Base-by-base conservation (phyloP, 2,888 invertebrate genomes). In the Dendrolimus pini region DNA sequence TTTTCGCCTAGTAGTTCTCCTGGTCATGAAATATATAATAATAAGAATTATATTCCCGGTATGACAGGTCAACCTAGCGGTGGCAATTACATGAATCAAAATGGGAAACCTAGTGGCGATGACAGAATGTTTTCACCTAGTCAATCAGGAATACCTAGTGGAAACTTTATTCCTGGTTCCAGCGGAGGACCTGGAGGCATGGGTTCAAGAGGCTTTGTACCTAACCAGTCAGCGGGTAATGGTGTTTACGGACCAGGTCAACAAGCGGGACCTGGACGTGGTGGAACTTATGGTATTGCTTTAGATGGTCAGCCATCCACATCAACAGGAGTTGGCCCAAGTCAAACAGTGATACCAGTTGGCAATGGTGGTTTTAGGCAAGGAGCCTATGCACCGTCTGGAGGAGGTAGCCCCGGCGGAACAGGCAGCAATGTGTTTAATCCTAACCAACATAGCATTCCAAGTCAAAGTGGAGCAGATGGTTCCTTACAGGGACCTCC, bases 161-260 rank as follows among this genome's bases (percentile, higher is more conserved):
- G 47, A 47, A 9, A 47, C 12, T 47, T 47, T 47, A 47, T 47
- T 47, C 47, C 47, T 47, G 47, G 47, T 10, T 8, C 47, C 47
- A 58, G 13, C 9, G 41, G 53, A 12, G 54, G 55, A 8, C 56
- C 57, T 53, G 61, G 57, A 18, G 66, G 63, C 30, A 6, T 30
- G 30, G 30, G 6, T 30, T 6, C 30, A 30, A 30, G 30, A 47
- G 12, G 47, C 8, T 47, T 47, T 47, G 12, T 9, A 47, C 47
- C 47, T 47, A 12, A 47, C 47, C 8, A 65, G 64, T 1, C 56
- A 58, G 52, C 56, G 53, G 56, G 58, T 7, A 41, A 41, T 7
- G 59, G 52, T 41, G 55, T 57, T 47, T 61, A 60, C 52, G 58
- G 59, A 41, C 56, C 61, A 0, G 56, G 54, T n/a, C 54, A 59